These are phyloP conservation scores for Toxonevra muliebris DNA, from an alignment of 2,888 invertebrate species.

Conservation along the genomic window DNA sequence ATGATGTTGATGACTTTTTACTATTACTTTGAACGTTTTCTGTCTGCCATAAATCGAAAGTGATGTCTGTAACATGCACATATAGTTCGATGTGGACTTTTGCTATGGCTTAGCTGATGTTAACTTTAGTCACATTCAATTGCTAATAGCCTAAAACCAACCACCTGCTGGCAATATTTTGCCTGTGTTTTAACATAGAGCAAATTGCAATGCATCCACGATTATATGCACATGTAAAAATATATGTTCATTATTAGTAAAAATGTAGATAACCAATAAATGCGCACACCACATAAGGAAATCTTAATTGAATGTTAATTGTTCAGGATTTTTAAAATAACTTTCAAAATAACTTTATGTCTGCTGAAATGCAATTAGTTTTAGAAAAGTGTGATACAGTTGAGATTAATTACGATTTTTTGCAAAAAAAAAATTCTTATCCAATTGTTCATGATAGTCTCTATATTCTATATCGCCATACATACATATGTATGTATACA, in stretches of 20 bases:
- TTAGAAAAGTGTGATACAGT: too few relatives aligned
- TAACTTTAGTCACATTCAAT: too few relatives aligned
- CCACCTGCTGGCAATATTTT: neutral
- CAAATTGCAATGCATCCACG: conserved; percentile 27
- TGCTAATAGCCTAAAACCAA: too few relatives aligned
- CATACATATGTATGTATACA: too few relatives aligned
- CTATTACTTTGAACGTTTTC: neutral
- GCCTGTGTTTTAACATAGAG: conserved; percentile 1
- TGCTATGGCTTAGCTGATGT: too few relatives aligned
- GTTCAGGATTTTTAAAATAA: conserved; percentile 19
- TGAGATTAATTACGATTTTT: too few relatives aligned
- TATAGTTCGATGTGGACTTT: too few relatives aligned
- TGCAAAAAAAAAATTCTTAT: too few relatives aligned
- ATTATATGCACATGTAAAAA: conserved; percentile 37
- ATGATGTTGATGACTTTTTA: neutral
- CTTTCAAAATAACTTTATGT: neutral
- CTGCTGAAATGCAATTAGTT: neutral
- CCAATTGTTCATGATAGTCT: too few relatives aligned
- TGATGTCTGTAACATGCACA: neutral
- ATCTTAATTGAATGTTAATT: conserved; percentile 23
- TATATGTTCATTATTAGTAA: conserved; percentile 38
- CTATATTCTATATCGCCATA: too few relatives aligned
- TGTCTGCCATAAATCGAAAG: conserved; percentile 6
- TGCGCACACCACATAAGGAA: conserved; percentile 23
- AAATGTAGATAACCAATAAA: neutral